These are phyloP conservation scores for Ophonus ardosiacus DNA, from an alignment of 2,888 invertebrate genomes.

Conservation along the genomic window DNA sequence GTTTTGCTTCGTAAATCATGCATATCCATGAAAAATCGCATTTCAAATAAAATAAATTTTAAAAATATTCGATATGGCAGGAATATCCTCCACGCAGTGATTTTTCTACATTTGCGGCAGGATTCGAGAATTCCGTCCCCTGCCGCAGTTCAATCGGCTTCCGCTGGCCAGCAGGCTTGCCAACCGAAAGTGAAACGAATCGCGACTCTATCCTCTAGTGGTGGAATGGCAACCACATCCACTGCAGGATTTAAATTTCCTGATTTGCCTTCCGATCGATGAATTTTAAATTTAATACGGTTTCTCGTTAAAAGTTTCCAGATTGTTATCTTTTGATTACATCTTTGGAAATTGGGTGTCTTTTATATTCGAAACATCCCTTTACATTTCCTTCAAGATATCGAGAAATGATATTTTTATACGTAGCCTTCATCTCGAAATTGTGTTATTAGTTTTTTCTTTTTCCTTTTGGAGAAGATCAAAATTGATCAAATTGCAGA, in stretches of 20 bases:
- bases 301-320: constrained; percentile 60
- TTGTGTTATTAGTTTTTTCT: constrained; percentile 8
- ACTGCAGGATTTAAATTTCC: constrained; percentile 56
- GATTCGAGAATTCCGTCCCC: neutral
- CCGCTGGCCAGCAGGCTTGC: constrained; percentile 45
- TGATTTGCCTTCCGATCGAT: constrained; percentile 60
- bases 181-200: constrained; percentile 57
- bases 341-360: constrained; percentile 57
- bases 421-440: neutral
- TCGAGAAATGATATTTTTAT: constrained; percentile 1
- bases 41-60: constrained; percentile 27
- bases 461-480: neutral
- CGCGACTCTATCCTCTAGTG: constrained; percentile 32
- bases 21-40: constrained; percentile 3
- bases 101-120: constrained; percentile 27
- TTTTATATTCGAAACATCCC: constrained; percentile 43
- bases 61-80: neutral
- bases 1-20: constrained; percentile 4
- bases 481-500: neutral
- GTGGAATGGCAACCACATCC: constrained; percentile 54
- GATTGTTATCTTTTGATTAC: constrained; percentile 59
- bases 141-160: constrained; percentile 42
- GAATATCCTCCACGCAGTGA: constrained; percentile 24
- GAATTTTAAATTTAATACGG: constrained; percentile 60
- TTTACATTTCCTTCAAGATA: neutral